A percentile compares a stretch with the other conserved stretches of the same genome.
phyloP scores from a whole-genome alignment of 1,140 invertebrate genomes.

The Papilio xuthus region DNA sequence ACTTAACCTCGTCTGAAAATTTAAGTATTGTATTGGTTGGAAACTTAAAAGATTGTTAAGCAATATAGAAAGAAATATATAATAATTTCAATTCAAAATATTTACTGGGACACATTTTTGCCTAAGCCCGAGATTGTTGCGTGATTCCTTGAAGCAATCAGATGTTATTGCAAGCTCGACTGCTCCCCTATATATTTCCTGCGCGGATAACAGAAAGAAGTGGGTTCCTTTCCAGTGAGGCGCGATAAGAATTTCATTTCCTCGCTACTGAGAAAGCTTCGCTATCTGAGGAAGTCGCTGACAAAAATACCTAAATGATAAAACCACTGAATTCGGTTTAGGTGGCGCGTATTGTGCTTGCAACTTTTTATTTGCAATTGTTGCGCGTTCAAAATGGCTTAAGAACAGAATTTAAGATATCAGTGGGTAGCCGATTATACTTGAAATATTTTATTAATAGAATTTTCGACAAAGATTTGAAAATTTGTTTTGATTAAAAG shows the following conservation, averaged over 20 bases:
- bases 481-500: background rate
- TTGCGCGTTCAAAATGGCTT: conserved; percentile 35
- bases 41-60: too few relatives aligned
- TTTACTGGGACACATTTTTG: conserved; percentile 50
- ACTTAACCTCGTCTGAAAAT: background rate
- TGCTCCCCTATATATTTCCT: conserved; percentile 75
- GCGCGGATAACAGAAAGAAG: conserved; percentile 75
- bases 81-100: conserved; percentile 45
- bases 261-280: conserved; percentile 70
- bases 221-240: conserved; percentile 69
- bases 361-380: conserved; percentile 51
- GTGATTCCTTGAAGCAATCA: conserved; percentile 74
- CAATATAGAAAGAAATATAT: conserved; percentile 33
- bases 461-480: too few relatives aligned
- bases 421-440: background rate
- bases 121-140: conserved; percentile 57
- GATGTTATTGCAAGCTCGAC: conserved; percentile 67
- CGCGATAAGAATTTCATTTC: conserved; percentile 82
- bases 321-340: conserved; percentile 74
- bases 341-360: conserved; percentile 53
- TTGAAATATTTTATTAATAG: background rate
- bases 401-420: background rate
- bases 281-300: conserved; percentile 75
- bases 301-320: conserved; percentile 80
- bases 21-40: background rate